phyloP scores from a whole-genome alignment of 2,888 invertebrate species.

The Caenorhabditis sp. region DNA sequence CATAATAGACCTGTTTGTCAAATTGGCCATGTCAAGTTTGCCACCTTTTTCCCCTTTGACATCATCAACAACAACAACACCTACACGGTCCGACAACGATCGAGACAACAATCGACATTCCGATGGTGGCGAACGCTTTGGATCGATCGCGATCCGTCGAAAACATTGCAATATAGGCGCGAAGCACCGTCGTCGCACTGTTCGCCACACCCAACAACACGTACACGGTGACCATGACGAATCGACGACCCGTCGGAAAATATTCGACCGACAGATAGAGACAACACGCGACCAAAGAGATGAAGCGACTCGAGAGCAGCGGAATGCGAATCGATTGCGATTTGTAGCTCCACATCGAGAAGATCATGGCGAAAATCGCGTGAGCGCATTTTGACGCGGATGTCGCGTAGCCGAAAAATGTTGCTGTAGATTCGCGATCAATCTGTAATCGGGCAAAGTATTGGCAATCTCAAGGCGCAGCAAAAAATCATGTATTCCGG shows the following conservation, averaged over 20 bases:
- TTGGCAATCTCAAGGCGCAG: too few relatives aligned
- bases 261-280: constrained; percentile 26
- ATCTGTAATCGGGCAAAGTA: constrained; percentile 26
- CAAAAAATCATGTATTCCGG: too few relatives aligned
- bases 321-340: constrained; percentile 41
- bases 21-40: too few relatives aligned
- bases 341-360: constrained; percentile 52
- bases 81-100: constrained; percentile 27
- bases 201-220: constrained; percentile 22
- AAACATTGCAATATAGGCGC: constrained; percentile 32
- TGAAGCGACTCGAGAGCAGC: constrained; percentile 19
- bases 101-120: constrained; percentile 29
- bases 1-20: too few relatives aligned
- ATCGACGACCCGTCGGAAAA: constrained; percentile 17
- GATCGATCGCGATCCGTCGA: constrained; percentile 31
- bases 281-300: constrained; percentile 22
- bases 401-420: constrained; percentile 52
- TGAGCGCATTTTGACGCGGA: constrained; percentile 51
- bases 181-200: constrained; percentile 26
- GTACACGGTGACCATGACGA: constrained; percentile 20
- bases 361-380: constrained; percentile 51
- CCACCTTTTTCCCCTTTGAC: too few relatives aligned
- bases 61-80: background rate
- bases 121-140: constrained; percentile 27
- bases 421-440: constrained; percentile 43